Base-by-base conservation (phyloP, 2,113 vertebrate species). In the Passerina amoena region DNA sequence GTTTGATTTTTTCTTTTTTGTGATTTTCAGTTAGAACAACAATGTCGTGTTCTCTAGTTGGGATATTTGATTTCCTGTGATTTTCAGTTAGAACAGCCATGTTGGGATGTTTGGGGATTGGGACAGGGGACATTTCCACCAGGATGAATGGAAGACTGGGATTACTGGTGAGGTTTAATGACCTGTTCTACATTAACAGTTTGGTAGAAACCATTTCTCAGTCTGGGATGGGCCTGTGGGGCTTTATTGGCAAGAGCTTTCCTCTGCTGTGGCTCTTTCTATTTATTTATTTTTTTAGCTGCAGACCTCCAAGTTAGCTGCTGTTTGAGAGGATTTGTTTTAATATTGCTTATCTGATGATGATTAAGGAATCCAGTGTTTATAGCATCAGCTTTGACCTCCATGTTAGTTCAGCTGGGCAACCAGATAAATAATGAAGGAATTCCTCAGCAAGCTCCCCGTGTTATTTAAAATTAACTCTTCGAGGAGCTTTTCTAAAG, bases 321-420 rank as follows among this genome's bases (percentile, higher is more conserved):
- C 61, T 91, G 61, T 59, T 86, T 35, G 51, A 73, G 79, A 90
- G 79, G 75, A 70, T 90, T 94, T 89, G 57, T 73, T 94, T 94
- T 30, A 68, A 64, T 90, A 44, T 70, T 86, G 76, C 82, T 97
- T 88, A 84, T 93, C 93, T 95, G 96, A 93, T 95, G 59, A 45
- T 73, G 85, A 68, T 94, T 56, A 83, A 96, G 93, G 76, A 96
- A 90, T 51, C 18, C 3, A 0, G 71, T 96, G 93, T 95, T 97
- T 94, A 88, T 90, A 85, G 87, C 45, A 31, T 59, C 47, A 42
- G 38, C 50, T 85, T 70, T 93, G 66, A 94, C 90, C 92, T 42
- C 40, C 66, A 17, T 85, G 84, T 92, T 86, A 63, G 93, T 86
- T 97, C 92, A 86, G 76, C 92, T 92, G 92, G 51, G 78, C 73